Evolutionary conservation across 2,797 vertebrate species (phyloP).

Genomic region (Pristis pectinata): DNA sequence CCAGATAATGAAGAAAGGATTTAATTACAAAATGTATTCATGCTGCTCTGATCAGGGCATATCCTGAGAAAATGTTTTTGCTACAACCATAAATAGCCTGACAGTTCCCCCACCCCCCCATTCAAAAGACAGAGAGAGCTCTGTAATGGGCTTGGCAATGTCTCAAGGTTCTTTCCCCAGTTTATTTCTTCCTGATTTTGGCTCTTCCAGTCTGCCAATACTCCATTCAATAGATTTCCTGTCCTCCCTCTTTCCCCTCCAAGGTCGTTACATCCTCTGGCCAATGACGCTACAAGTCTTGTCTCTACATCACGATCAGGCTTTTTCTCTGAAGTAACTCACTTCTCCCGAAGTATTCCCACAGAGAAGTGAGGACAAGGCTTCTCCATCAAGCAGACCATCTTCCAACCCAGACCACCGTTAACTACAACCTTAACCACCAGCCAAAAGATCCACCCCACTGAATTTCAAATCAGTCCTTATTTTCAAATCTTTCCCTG

Average conservation of each 20-base stretch:
- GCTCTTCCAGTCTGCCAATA: neutral
- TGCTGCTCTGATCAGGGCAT: neutral
- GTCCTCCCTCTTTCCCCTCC: neutral
- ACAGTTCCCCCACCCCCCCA: neutral
- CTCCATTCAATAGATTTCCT: neutral
- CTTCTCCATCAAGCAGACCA: no score
- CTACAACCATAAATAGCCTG: neutral
- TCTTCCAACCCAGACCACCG: no score
- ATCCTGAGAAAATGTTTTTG: neutral
- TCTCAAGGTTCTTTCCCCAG: neutral
- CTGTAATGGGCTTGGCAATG: neutral
- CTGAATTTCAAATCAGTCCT: no score
- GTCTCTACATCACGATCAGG: neutral
- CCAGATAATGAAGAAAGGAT: neutral
- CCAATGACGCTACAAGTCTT: neutral
- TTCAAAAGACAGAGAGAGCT: neutral
- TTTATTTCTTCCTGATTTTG: neutral
- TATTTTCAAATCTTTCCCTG: no score
- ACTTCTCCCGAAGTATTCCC: neutral
- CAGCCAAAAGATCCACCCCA: no score
- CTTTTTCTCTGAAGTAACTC: neutral
- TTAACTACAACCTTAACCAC: neutral
- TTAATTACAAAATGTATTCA: neutral
- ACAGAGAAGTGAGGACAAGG: neutral
- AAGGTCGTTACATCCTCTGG: neutral